These are phyloP conservation scores for Luidia sarsii DNA, from an alignment of 53 echinoderm and acorn worm species.

Conservation along the genomic window DNA sequence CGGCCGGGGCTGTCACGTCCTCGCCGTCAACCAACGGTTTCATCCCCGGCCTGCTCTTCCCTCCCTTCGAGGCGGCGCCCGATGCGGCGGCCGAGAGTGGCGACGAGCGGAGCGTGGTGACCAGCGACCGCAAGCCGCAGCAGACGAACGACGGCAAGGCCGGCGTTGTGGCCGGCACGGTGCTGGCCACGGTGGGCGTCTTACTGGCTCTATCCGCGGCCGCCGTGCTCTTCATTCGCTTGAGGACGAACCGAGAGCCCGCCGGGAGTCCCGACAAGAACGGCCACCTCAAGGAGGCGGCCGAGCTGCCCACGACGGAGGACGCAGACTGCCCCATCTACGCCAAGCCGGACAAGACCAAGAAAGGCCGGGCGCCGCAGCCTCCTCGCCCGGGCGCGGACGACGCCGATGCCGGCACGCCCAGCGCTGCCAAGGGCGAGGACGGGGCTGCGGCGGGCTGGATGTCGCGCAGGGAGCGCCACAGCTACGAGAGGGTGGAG, in stretches of 20 bases:
- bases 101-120: conserved; percentile 7
- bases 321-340: conserved; percentile 70
- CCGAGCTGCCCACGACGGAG: neutral
- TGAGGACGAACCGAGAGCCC: conserved; percentile 12
- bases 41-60: conserved; percentile 1
- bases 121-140: conserved; percentile 39
- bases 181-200: conserved; percentile 57
- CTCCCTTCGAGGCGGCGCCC: neutral
- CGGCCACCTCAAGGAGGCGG: neutral
- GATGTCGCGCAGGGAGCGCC: conserved; percentile 18
- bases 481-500: conserved; percentile 51
- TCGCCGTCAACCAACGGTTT: conserved; percentile 25
- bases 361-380: conserved; percentile 27
- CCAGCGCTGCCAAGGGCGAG: neutral
- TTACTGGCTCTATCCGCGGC: conserved; percentile 39
- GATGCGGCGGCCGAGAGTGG: neutral
- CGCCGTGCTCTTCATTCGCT: conserved; percentile 44
- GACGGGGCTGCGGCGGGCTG: neutral
- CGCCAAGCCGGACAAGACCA: conserved; percentile 73
- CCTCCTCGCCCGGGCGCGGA: neutral
- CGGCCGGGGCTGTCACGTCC: conserved; percentile 44
- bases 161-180: conserved; percentile 62
- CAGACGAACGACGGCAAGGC: conserved; percentile 26
- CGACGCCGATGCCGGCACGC: neutral
- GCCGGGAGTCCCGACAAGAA: neutral